Evolutionary conservation across 2,888 invertebrate species (phyloP).

Genomic region (Plebejus anna): DNA sequence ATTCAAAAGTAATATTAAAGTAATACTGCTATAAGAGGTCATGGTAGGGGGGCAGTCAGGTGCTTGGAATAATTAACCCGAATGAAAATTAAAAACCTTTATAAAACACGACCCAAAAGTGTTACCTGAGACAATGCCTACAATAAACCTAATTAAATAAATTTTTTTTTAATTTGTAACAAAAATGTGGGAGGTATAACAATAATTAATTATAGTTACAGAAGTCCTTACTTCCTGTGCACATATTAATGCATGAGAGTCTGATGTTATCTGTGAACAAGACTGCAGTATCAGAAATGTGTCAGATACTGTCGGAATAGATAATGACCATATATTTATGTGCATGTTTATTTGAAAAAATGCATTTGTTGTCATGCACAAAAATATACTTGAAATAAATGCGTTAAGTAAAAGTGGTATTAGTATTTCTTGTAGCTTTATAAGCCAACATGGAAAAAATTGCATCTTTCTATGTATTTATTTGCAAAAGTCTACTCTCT

Average conservation of each 20-base stretch:
- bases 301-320: conserved; percentile 11
- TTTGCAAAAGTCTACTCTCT: too few species aligned
- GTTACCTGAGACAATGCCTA: too few species aligned
- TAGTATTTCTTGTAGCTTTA: not conserved
- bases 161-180: too few species aligned
- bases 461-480: too few species aligned
- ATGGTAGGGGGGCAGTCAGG: too few species aligned
- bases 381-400: not conserved
- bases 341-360: not conserved
- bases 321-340: not conserved
- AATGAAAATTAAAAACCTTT: too few species aligned
- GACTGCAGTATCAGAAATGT: conserved; percentile 4
- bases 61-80: too few species aligned
- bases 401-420: not conserved
- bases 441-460: not conserved
- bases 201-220: not conserved
- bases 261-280: not conserved
- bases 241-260: not conserved
- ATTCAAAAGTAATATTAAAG: too few species aligned
- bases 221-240: not conserved
- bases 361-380: not conserved
- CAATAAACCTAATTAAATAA: too few species aligned
- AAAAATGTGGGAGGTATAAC: too few species aligned
- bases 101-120: too few species aligned
- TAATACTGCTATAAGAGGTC: too few species aligned